These are phyloP conservation scores for Ypsolopha scabrella DNA, from an alignment of 2,888 invertebrate genomes.

Conservation along the genomic window DNA sequence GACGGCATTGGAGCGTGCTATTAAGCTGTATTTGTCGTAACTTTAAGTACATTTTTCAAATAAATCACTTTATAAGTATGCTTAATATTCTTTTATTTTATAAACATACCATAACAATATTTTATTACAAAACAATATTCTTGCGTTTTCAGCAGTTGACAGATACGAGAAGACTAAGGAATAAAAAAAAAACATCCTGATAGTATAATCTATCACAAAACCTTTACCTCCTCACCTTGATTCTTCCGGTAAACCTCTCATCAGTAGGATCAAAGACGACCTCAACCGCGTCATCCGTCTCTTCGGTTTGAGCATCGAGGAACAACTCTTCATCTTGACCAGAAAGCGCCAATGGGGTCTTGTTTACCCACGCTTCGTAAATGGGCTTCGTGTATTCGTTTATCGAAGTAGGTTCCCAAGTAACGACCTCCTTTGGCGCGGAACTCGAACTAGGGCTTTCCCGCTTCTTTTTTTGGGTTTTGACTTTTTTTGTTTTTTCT, in stretches of 20 bases:
- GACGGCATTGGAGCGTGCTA: no score
- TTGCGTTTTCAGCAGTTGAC: no score
- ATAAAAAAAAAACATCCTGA: no score
- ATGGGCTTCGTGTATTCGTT: constrained; percentile 38
- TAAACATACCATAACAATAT: no score
- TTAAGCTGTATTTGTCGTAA: no score
- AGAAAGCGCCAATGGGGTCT: constrained; percentile 34
- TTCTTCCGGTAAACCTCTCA: background rate
- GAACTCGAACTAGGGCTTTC: background rate
- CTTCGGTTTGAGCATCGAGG: background rate
- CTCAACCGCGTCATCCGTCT: background rate
- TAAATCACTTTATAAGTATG: no score
- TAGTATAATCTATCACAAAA: no score
- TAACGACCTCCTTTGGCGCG: constrained; percentile 40
- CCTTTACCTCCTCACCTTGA: background rate
- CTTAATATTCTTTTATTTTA: no score
- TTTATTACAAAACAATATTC: no score
- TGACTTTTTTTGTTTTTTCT: constrained; percentile 10
- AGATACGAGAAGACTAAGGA: no score
- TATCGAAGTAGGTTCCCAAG: constrained; percentile 36
- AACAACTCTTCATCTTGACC: background rate
- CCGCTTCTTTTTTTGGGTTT: constrained; percentile 7
- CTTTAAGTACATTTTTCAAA: no score
- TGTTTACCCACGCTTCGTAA: constrained; percentile 55
- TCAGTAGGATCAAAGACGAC: background rate